These are phyloP conservation scores for Nephotettix cincticeps DNA, from an alignment of 1,140 invertebrate species.

Conservation along the genomic window DNA sequence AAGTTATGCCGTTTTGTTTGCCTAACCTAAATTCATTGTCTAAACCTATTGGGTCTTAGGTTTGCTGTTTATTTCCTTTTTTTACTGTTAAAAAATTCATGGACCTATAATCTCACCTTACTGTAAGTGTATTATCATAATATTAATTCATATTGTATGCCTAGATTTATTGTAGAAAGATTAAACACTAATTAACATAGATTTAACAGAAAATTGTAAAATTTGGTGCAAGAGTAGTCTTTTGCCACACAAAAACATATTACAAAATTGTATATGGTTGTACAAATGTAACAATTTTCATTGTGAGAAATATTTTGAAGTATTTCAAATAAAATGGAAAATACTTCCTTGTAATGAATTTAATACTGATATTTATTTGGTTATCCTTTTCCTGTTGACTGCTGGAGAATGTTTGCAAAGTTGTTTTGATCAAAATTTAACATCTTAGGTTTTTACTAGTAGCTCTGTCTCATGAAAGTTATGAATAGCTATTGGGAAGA, in stretches of 20 bases:
- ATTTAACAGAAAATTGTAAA: conserved; percentile 35
- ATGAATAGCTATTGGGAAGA: too few species aligned
- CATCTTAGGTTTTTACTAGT: too few species aligned
- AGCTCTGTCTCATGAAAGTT: too few species aligned
- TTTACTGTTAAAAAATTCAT: conserved; percentile 20
- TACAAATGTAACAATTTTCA: conserved; percentile 40
- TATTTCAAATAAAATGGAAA: conserved; percentile 39
- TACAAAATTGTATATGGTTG: conserved; percentile 40
- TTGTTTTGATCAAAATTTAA: too few species aligned
- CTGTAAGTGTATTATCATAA: conserved; percentile 33
- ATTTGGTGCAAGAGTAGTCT: conserved; percentile 37
- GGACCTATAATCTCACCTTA: conserved; percentile 27
- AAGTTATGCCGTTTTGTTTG: neutral
- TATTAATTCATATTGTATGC: conserved; percentile 32
- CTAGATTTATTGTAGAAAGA: conserved; percentile 29
- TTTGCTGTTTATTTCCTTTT: neutral
- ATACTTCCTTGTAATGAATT: conserved; percentile 34
- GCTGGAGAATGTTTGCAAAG: too few species aligned
- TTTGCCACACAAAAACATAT: conserved; percentile 35
- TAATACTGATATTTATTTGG: neutral
- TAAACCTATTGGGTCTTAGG: neutral
- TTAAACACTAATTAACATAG: conserved; percentile 28
- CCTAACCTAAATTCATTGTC: neutral
- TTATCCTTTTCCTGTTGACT: neutral
- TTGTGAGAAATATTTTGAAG: conserved; percentile 39